Conservation (phyloP, 1,140 invertebrate species). For the Pseudachorutes palmiensis region DNA sequence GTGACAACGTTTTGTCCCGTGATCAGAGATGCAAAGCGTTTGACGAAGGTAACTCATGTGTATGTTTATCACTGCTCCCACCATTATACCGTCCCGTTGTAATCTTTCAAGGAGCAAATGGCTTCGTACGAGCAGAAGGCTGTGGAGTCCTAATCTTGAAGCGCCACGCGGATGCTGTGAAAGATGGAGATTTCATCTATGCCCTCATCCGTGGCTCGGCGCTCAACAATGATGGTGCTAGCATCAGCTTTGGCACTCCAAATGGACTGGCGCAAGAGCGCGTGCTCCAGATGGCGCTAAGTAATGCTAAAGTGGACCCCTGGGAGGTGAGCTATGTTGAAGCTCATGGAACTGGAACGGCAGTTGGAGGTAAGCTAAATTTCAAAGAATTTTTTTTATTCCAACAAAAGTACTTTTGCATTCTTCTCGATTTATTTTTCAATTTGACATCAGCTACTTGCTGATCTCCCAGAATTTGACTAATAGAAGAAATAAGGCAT, state of each 20-base stretch:
- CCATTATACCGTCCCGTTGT: background rate
- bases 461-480: background rate
- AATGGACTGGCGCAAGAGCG: slow-evolving; percentile 42
- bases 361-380: slow-evolving; percentile 35
- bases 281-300: slow-evolving; percentile 48
- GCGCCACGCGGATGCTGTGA: slow-evolving; percentile 7
- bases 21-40: slow-evolving; percentile 1
- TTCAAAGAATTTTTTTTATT: background rate
- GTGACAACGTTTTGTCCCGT: background rate
- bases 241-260: slow-evolving; percentile 19
- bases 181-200: slow-evolving; percentile 17
- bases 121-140: slow-evolving; percentile 23
- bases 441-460: background rate
- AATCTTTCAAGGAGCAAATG: slow-evolving; percentile 10
- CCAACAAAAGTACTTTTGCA: background rate
- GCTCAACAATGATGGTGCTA: slow-evolving; percentile 16
- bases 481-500: too few relatives aligned
- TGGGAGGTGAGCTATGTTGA: slow-evolving; percentile 49
- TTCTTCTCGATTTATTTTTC: background rate
- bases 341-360: slow-evolving; percentile 54
- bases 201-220: slow-evolving; percentile 19
- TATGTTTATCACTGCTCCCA: background rate
- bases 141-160: slow-evolving; percentile 19
- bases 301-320: slow-evolving; percentile 47
- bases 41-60: background rate